Percentiles rank a stretch among this genome's conserved stretches.
Evolutionary conservation across 1,140 invertebrate genomes (phyloP).

Genomic region (Geopemphigus sp.): DNA sequence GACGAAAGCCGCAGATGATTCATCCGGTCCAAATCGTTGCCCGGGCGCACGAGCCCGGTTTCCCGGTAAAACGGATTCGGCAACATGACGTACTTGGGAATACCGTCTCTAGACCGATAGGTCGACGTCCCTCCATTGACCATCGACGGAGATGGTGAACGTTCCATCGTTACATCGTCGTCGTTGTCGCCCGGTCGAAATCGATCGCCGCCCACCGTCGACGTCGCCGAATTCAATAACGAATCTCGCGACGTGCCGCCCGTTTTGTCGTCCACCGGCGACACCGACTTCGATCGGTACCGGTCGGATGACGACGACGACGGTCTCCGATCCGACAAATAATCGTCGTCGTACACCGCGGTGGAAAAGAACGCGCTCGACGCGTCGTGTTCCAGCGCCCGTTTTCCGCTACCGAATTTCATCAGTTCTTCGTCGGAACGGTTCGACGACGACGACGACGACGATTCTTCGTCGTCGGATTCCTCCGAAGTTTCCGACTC

Average conservation of each 20-base stretch:
- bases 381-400: constrained; percentile 2
- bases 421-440: neutral
- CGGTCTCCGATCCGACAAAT: constrained; percentile 9
- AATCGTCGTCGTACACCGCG: constrained; percentile 14
- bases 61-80: constrained; percentile 24
- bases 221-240: constrained; percentile 13
- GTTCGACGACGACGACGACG: neutral
- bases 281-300: neutral
- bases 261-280: neutral
- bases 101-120: constrained; percentile 8
- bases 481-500: neutral
- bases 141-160: neutral
- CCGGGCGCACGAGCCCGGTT: neutral
- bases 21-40: neutral
- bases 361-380: constrained; percentile 32
- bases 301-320: neutral
- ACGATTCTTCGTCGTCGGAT: neutral
- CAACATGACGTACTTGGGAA: constrained; percentile 20
- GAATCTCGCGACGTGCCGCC: constrained; percentile 12
- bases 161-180: neutral
- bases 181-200: neutral
- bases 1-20: neutral
- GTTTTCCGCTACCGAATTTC: constrained; percentile 31
- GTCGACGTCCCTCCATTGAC: no score
- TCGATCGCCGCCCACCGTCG: no score